phyloP scores from a whole-genome alignment of 2,113 vertebrate species.

The Ancistrus triradiatus region DNA sequence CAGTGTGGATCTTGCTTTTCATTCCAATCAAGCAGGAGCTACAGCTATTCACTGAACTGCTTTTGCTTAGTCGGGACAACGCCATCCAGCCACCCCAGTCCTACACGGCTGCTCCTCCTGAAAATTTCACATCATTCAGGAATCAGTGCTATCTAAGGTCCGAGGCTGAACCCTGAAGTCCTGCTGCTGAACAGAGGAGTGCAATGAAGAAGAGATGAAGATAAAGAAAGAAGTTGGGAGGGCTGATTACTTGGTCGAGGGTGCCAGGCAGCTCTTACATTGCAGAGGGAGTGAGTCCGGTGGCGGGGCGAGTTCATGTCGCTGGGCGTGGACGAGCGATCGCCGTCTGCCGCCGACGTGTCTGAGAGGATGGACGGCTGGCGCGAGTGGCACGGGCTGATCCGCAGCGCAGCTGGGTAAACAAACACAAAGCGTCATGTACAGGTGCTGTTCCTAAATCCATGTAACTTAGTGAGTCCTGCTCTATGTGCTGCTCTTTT shows the following conservation, averaged over 20 bases:
- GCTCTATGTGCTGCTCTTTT: no score
- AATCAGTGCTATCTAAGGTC: background rate
- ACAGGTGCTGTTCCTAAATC: no score
- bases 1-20: no score
- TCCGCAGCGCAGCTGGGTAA: constrained; percentile 69
- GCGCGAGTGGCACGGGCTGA: constrained; percentile 83
- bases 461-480: no score
- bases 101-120: no score
- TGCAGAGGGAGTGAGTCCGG: constrained; percentile 87
- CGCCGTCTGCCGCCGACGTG: constrained; percentile 77
- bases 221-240: constrained; percentile 35
- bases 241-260: constrained; percentile 51
- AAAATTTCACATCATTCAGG: no score
- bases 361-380: constrained; percentile 86
- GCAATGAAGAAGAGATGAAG: constrained; percentile 21
- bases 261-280: constrained; percentile 71
- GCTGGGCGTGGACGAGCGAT: constrained; percentile 81
- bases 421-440: no score
- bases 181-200: constrained; percentile 25
- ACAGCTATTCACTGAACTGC: no score
- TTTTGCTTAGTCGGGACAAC: no score
- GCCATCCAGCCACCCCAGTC: no score
- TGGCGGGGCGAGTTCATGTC: constrained; percentile 88
- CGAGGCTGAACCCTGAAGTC: constrained; percentile 30
- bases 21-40: no score